Conservation (phyloP, 2,888 invertebrate genomes). For the Rhogogaster chlorosoma region DNA sequence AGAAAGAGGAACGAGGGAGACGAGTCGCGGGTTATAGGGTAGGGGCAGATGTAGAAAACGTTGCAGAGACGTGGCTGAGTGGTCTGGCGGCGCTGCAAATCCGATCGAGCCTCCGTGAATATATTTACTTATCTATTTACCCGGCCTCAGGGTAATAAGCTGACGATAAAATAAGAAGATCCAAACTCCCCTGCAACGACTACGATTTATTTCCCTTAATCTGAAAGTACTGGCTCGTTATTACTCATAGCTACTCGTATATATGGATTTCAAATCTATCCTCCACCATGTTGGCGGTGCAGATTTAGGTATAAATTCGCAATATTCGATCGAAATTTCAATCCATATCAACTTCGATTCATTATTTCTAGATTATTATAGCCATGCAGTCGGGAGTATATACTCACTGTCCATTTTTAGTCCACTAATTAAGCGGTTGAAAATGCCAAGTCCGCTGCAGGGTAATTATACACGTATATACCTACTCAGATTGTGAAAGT, state of each 20-base stretch:
- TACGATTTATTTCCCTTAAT: conserved; percentile 44
- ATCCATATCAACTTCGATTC: neutral
- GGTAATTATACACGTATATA: neutral
- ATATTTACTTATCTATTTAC: conserved; percentile 76
- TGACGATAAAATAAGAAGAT: conserved; percentile 76
- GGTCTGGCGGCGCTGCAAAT: conserved; percentile 68
- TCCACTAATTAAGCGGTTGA: neutral
- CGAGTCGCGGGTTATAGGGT: conserved; percentile 42
- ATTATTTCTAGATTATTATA: neutral
- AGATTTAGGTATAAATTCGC: neutral
- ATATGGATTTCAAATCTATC: neutral
- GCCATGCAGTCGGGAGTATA: neutral
- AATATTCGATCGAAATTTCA: neutral
- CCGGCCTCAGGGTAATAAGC: conserved; percentile 71
- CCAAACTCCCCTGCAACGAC: neutral
- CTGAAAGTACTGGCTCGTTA: conserved; percentile 21
- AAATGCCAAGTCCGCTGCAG: neutral
- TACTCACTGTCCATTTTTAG: neutral
- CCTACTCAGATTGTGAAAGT: conserved; percentile 3
- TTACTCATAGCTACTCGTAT: neutral
- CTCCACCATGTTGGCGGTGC: neutral
- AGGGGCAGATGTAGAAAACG: conserved; percentile 50
- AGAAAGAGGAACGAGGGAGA: conserved; percentile 58
- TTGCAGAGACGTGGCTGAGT: conserved; percentile 57
- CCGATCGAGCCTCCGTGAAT: conserved; percentile 75